Base-by-base conservation (phyloP, 92 coral and sea anemone species). In the Siderastrea radians region DNA sequence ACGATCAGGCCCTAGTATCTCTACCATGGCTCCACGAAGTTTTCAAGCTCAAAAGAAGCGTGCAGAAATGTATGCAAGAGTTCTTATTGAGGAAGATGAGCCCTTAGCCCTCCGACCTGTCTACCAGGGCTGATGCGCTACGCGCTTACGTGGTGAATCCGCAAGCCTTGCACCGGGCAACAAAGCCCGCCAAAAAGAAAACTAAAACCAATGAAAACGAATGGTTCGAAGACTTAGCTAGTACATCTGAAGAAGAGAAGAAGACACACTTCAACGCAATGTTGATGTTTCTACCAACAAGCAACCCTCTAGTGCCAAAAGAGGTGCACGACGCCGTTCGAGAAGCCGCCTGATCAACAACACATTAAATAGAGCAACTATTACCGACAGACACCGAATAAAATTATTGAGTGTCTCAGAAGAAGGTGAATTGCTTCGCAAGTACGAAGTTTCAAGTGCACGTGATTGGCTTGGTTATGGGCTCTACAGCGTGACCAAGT, bases 401-500 rank as follows among this genome's bases (percentile, higher is more conserved):
- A 77, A 54, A 57, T 54, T 77, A 63, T 57, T 54, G 45, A 11
- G 45, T 54, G 68, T 77, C 13, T 49, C 19, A 55, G 81, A 77
- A 8, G 0, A 77, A 63, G 67, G 14, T 13, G 61, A 77, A 12
- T 77, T 59, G 63, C 44, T 77, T 53, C 81, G 68, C 51, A 44
- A 57, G 19, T 53, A 77, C 64, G 47, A 77, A 51, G 81, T 77
- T 11, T 26, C 81, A 26, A 2, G 81, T 63, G 67, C 81, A 3
- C 51, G 81, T 7, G 81, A 77, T 49, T 77, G 81, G 81, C 81
- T 77, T 47, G 81, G 49, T 26, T 53, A 55, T 54, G 81, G 81
- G 61, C 81, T 68, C 26, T 77, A 77, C 84, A 57, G 46, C 48
- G 58, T 79, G 0, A 14, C 64, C 80, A 49, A 54, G 49, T 57